Percentiles rank a stretch among this genome's conserved stretches.
These are phyloP conservation scores for Euphysa ruthae DNA, from an alignment of 30 jellyfish, hydroid and myxozoan genomes.

Conservation along the genomic window DNA sequence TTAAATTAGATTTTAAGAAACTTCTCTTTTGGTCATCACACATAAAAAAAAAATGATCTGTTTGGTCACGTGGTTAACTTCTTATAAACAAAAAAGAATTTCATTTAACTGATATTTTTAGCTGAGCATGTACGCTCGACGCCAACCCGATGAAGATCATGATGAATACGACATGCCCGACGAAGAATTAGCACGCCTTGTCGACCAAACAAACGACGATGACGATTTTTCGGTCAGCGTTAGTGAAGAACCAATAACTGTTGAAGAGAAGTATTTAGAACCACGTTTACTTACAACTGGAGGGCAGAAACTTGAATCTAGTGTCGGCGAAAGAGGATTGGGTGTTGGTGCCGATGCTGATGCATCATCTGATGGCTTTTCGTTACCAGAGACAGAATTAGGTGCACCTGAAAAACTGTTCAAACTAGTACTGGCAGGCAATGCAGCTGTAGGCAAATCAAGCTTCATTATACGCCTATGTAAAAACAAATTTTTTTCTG, in stretches of 20 bases:
- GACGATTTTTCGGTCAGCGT: conserved; percentile 39
- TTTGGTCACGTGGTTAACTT: no score
- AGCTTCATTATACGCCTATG: conserved; percentile 84
- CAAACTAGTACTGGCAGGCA: conserved; percentile 88
- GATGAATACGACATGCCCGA: conserved; percentile 90
- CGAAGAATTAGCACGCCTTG: conserved; percentile 79
- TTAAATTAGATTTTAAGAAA: no score
- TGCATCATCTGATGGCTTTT: conserved; percentile 17
- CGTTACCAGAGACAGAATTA: not conserved
- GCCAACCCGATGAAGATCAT: conserved; percentile 79
- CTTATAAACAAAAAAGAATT: not conserved
- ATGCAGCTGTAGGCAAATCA: conserved; percentile 98
- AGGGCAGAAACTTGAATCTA: not conserved
- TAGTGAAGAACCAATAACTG: conserved; percentile 49
- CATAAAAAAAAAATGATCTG: no score
- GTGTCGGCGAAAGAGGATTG: conserved; percentile 3
- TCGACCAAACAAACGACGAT: conserved; percentile 41
- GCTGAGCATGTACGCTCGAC: conserved; percentile 81
- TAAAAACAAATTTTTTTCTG: conserved; percentile 60
- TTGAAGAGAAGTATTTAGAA: conserved; percentile 43
- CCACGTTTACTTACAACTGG: not conserved
- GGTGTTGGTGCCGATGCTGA: conserved; percentile 47
- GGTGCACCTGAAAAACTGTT: conserved; percentile 75
- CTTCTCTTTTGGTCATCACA: no score
- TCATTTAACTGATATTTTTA: not conserved